Percentiles rank a stretch among this genome's conserved stretches.
phyloP scores from a whole-genome alignment of 1,140 invertebrate genomes.

The Lepeophtheirus salmonis region DNA sequence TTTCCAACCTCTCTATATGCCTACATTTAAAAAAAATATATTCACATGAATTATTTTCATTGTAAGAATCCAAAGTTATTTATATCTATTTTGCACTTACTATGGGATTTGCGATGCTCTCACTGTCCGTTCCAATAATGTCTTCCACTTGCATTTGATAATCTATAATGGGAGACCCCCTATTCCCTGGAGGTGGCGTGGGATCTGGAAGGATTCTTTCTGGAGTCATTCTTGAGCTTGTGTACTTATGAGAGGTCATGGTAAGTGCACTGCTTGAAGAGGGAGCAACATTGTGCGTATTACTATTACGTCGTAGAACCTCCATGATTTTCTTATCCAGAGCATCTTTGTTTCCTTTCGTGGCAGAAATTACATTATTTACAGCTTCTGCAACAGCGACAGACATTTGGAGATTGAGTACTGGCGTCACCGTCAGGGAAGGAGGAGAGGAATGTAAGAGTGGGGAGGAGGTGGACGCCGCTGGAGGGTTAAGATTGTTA shows the following conservation, averaged over 20 bases:
- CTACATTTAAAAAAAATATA: not conserved
- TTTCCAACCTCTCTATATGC: not conserved
- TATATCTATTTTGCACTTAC: not conserved
- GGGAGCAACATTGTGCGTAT: too few species aligned
- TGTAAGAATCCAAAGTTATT: not conserved
- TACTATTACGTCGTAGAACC: not conserved
- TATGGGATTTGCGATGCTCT: not conserved
- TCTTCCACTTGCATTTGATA: not conserved
- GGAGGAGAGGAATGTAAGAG: not conserved
- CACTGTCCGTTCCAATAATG: not conserved
- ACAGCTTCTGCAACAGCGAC: not conserved
- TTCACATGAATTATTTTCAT: not conserved
- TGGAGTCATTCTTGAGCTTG: not conserved
- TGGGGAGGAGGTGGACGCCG: not conserved
- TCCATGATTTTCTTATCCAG: not conserved
- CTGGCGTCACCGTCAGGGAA: not conserved
- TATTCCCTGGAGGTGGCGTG: not conserved
- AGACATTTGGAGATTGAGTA: not conserved
- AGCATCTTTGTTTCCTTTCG: not conserved
- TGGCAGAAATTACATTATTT: not conserved
- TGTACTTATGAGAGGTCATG: not conserved
- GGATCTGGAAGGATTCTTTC: not conserved
- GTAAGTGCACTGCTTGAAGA: not conserved
- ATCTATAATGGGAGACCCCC: not conserved
- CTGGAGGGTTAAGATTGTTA: not conserved